Evolutionary conservation across 92 coral and sea anemone species (phyloP).

Genomic region (Scolanthus callimorphus): DNA sequence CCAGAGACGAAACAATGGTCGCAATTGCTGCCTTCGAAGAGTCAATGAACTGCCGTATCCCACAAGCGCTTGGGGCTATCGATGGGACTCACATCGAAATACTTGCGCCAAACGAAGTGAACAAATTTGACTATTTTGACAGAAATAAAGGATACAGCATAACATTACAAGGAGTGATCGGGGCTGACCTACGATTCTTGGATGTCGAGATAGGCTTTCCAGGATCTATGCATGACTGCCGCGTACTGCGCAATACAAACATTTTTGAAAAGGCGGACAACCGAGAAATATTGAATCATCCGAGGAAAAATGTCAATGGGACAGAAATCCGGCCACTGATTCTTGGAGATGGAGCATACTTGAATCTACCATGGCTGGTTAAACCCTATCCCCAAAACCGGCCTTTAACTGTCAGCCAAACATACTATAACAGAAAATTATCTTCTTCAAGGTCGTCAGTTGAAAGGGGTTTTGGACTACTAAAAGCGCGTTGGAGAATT

Average conservation of each 20-base stretch:
- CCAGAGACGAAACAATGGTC: background rate
- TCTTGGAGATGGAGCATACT: background rate
- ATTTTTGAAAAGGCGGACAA: background rate
- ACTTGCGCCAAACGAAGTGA: background rate
- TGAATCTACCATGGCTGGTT: background rate
- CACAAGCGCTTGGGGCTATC: background rate
- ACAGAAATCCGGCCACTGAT: background rate
- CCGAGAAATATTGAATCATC: background rate
- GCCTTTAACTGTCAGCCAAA: too few relatives aligned
- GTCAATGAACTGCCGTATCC: background rate
- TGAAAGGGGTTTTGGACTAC: background rate
- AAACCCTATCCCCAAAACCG: background rate
- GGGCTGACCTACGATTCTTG: background rate
- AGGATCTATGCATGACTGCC: background rate
- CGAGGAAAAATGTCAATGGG: background rate
- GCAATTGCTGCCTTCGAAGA: background rate
- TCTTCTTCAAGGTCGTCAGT: background rate
- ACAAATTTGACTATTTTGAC: background rate
- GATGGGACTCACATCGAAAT: background rate
- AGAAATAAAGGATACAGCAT: background rate
- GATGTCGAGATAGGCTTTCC: background rate
- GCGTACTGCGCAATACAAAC: background rate
- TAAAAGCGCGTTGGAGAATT: background rate
- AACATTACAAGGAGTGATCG: background rate
- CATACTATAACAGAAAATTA: too few relatives aligned